These are phyloP conservation scores for Coenonympha glycerion DNA, from an alignment of 2,888 invertebrate species.

Conservation along the genomic window DNA sequence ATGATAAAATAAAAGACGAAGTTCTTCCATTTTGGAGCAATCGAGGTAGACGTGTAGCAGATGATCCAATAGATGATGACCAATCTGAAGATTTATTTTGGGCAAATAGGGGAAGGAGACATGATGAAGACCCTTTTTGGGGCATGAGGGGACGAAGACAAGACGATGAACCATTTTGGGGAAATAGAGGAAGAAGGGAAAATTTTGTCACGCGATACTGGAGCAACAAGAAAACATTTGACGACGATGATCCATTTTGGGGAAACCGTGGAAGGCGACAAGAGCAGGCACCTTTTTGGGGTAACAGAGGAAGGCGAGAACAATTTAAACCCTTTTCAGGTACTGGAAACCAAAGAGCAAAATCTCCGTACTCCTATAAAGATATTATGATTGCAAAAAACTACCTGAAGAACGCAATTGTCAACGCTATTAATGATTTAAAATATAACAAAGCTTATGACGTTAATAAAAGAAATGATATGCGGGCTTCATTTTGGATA, in stretches of 20 bases:
- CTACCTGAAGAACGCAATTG: conserved; percentile 43
- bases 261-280: conserved; percentile 39
- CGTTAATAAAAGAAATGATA: conserved; percentile 35
- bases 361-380: conserved; percentile 4
- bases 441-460: conserved; percentile 48
- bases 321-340: conserved; percentile 49
- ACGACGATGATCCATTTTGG: conserved; percentile 47
- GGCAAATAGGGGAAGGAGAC: conserved; percentile 37
- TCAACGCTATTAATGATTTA: conserved; percentile 44
- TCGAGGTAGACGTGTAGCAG: conserved; percentile 42
- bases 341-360: conserved; percentile 43
- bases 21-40: conserved; percentile 45
- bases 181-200: conserved; percentile 39
- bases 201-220: conserved; percentile 34
- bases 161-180: conserved; percentile 43
- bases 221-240: conserved; percentile 39
- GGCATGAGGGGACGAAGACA: conserved; percentile 46
- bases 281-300: conserved; percentile 58
- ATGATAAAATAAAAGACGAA: conserved; percentile 17
- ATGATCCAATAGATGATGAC: conserved; percentile 33
- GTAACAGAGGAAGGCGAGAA: conserved; percentile 50
- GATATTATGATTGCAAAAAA: conserved; percentile 49
- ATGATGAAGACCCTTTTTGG: conserved; percentile 50
- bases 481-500: conserved; percentile 42
- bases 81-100: conserved; percentile 25